These are phyloP conservation scores for Dilophus febrilis DNA, from an alignment of 2,888 invertebrate species.

Conservation along the genomic window DNA sequence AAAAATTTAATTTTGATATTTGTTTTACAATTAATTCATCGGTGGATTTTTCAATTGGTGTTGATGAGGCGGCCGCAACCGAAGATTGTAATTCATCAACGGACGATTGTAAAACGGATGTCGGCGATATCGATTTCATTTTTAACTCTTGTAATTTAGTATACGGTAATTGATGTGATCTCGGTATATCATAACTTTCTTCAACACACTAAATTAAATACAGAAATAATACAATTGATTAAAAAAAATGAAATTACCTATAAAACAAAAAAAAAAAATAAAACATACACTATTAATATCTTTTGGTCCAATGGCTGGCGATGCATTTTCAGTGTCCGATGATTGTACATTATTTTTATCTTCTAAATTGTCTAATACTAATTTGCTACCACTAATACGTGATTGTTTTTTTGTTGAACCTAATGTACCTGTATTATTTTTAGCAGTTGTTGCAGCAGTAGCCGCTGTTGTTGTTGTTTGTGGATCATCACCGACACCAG, in stretches of 20 bases:
- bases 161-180: constrained; percentile 40
- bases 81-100: constrained; percentile 15
- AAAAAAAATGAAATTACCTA: not conserved
- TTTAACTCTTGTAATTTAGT: constrained; percentile 23
- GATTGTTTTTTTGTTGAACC: constrained; percentile 54
- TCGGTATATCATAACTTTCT: constrained; percentile 54
- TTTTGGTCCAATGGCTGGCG: constrained; percentile 28
- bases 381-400: constrained; percentile 27
- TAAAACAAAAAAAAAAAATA: not conserved
- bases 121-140: constrained; percentile 12
- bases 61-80: constrained; percentile 21
- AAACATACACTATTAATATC: constrained; percentile 11
- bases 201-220: constrained; percentile 18
- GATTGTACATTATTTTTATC: constrained; percentile 28
- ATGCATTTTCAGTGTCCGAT: constrained; percentile 30
- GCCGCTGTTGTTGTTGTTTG: constrained; percentile 3
- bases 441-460: constrained; percentile 10
- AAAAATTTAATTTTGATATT: constrained; percentile 30
- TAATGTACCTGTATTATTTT: constrained; percentile 26
- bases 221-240: not conserved
- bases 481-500: not conserved
- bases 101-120: constrained; percentile 8
- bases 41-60: constrained; percentile 27
- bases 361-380: constrained; percentile 22
- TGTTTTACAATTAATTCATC: constrained; percentile 14